Evolutionary conservation across 2,797 vertebrate genomes (phyloP).

Genomic region (Eupleurogrammus muticus): DNA sequence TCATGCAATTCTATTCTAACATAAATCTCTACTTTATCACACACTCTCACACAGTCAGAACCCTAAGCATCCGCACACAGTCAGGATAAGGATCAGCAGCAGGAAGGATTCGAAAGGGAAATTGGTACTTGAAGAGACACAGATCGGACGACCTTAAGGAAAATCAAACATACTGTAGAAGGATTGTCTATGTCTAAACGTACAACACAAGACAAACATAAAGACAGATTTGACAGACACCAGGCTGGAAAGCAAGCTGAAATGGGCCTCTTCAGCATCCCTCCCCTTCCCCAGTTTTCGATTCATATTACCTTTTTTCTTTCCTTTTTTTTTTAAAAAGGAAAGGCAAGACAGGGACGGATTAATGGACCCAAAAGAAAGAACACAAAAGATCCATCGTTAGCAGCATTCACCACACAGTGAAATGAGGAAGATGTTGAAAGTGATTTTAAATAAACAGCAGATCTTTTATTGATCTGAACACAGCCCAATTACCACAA

Average conservation of each 20-base stretch:
- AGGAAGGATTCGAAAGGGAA: slow-evolving; percentile 65
- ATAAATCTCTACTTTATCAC: slow-evolving; percentile 37
- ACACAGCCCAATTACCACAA: slow-evolving; percentile 22
- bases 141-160: slow-evolving; percentile 44
- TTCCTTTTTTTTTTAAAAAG: slow-evolving; percentile 85
- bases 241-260: slow-evolving; percentile 75
- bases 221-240: slow-evolving; percentile 55
- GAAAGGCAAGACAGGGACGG: slow-evolving; percentile 79
- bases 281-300: slow-evolving; percentile 64
- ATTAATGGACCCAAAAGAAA: slow-evolving; percentile 83
- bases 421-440: slow-evolving; percentile 80
- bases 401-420: slow-evolving; percentile 72
- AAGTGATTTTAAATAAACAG: slow-evolving; percentile 39
- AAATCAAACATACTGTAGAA: slow-evolving; percentile 39
- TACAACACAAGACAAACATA: slow-evolving; percentile 64
- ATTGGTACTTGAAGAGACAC: slow-evolving; percentile 51
- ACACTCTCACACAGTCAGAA: slow-evolving; percentile 46
- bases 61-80: slow-evolving; percentile 47
- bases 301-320: slow-evolving; percentile 83
- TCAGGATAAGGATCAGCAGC: slow-evolving; percentile 59
- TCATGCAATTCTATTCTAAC: slow-evolving; percentile 55
- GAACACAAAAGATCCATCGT: slow-evolving; percentile 77
- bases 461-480: slow-evolving; percentile 30
- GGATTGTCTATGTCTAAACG: slow-evolving; percentile 63
- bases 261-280: slow-evolving; percentile 57